phyloP scores from a whole-genome alignment of 2,113 vertebrate genomes.

The Puffinus mauretanicus region DNA sequence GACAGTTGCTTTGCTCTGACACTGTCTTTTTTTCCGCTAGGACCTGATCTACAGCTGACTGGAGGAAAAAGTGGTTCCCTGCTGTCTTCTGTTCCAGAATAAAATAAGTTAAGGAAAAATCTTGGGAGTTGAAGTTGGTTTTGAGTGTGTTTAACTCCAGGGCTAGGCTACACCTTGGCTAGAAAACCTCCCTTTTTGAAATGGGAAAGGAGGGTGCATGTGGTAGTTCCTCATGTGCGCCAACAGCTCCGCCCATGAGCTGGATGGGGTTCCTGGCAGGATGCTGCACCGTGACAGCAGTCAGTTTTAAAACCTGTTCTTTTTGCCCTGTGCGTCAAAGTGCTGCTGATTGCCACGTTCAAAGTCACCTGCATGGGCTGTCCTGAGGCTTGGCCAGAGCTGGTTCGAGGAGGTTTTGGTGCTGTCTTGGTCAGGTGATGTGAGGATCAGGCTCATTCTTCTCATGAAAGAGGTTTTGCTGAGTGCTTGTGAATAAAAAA shows the following conservation, averaged over 20 bases:
- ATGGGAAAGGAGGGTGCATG: neutral
- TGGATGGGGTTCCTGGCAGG: neutral
- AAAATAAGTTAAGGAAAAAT: neutral
- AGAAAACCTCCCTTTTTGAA: neutral
- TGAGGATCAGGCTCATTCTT: neutral
- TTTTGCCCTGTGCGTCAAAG: neutral
- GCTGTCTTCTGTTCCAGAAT: neutral
- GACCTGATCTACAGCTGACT: neutral
- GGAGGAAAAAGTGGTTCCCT: neutral
- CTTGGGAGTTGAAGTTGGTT: rapidly evolving
- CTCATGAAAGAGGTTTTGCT: neutral
- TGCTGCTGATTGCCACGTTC: rapidly evolving
- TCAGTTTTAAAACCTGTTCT: neutral
- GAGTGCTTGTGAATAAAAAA: neutral
- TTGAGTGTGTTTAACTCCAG: neutral
- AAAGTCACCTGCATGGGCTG: neutral
- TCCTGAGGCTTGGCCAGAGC: neutral
- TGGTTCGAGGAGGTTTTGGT: neutral
- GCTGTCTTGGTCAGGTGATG: neutral
- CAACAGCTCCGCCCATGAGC: neutral
- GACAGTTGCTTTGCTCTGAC: neutral
- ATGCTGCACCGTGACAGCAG: rapidly evolving
- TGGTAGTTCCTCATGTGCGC: rapidly evolving
- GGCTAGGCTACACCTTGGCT: neutral
- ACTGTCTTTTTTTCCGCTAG: neutral